Evolutionary conservation across 2,113 vertebrate species (phyloP).

Genomic region (Pangasianodon hypophthalmus): DNA sequence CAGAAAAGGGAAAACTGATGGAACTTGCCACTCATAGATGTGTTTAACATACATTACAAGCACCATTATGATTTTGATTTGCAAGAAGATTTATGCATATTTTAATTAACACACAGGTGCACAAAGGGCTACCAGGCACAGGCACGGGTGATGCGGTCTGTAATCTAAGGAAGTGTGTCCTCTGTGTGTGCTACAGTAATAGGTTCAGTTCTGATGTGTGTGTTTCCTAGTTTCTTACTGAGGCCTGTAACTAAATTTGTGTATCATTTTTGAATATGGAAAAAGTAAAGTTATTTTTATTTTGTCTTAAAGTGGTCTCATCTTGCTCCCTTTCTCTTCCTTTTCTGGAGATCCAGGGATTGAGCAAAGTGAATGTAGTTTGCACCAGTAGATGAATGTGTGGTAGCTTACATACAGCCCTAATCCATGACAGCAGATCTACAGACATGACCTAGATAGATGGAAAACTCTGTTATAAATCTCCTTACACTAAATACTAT

Average conservation of each 20-base stretch:
- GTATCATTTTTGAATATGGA: neutral
- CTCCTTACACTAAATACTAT: conserved; percentile 29
- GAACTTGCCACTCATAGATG: conserved; percentile 19
- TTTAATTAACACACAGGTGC: conserved; percentile 40
- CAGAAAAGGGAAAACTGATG: neutral
- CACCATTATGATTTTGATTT: conserved; percentile 48
- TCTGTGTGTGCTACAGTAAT: too few relatives aligned
- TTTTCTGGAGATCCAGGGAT: conserved; percentile 52
- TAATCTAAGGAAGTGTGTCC: conserved; percentile 35
- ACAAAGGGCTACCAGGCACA: conserved; percentile 16
- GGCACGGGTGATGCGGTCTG: conserved; percentile 14
- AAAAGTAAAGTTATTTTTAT: neutral
- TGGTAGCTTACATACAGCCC: neutral
- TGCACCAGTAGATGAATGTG: conserved; percentile 8
- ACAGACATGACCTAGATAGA: conserved; percentile 47
- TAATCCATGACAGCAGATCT: conserved; percentile 47
- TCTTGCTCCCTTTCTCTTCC: neutral
- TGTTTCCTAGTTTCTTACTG: neutral
- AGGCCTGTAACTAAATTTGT: neutral
- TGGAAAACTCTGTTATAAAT: conserved; percentile 44
- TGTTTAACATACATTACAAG: conserved; percentile 44
- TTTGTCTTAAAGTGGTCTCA: neutral
- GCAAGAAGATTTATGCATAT: conserved; percentile 49
- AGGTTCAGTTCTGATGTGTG: neutral
- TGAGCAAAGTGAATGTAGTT: conserved; percentile 64